Evolutionary conservation across 2,888 invertebrate species (phyloP).

Genomic region (Anthophora plumipes): DNA sequence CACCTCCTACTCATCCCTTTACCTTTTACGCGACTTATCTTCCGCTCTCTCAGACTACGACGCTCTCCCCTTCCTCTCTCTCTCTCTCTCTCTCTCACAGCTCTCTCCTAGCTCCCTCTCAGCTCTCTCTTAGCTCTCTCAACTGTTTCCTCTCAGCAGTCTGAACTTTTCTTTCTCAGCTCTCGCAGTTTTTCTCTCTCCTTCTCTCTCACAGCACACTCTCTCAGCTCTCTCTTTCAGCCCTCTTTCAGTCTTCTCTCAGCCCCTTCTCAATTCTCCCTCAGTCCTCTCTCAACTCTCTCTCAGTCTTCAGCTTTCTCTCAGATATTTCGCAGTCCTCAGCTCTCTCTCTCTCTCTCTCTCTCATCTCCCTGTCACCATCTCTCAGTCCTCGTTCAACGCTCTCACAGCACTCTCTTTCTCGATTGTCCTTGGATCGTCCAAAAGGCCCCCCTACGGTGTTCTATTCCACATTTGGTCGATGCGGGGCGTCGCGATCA

Average conservation of each 20-base stretch:
- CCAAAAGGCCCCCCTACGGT: background rate
- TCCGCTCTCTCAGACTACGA: conserved; percentile 70
- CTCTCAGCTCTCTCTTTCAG: too few relatives aligned
- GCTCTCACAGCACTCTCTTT: conserved; percentile 9
- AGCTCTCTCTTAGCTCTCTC: too few relatives aligned
- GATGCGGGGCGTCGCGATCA: conserved; percentile 49
- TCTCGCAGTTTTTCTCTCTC: too few relatives aligned
- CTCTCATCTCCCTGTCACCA: too few relatives aligned
- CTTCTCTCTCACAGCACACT: too few relatives aligned
- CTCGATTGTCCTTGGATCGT: background rate
- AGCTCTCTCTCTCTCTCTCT: conserved; percentile 11
- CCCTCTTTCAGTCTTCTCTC: too few relatives aligned
- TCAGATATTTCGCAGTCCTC: too few relatives aligned
- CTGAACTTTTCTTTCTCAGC: too few relatives aligned
- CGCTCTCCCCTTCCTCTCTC: conserved; percentile 16
- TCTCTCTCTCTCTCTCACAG: background rate
- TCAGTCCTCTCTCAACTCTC: too few relatives aligned
- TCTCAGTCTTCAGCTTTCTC: too few relatives aligned
- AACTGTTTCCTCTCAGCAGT: too few relatives aligned
- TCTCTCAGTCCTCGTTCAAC: conserved; percentile 71
- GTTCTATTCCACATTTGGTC: conserved; percentile 66
- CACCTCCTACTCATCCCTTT: conserved; percentile 42
- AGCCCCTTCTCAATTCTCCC: too few relatives aligned
- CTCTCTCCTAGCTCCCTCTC: background rate
- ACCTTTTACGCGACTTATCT: conserved; percentile 75